phyloP scores from a whole-genome alignment of 2,888 invertebrate species.

The Eucera pruinosa region DNA sequence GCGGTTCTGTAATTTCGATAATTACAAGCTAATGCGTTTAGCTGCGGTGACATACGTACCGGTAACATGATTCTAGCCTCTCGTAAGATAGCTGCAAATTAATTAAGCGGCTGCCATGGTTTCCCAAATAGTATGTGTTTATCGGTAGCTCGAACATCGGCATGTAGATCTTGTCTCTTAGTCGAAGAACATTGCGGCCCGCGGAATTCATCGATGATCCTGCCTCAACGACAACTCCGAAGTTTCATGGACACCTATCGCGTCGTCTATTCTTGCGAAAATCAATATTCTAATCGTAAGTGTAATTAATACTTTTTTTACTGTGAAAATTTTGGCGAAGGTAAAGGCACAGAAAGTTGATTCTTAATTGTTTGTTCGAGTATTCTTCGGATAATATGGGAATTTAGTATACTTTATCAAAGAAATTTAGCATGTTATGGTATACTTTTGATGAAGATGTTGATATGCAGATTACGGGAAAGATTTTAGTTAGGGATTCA shows the following conservation, averaged over 20 bases:
- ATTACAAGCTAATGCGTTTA: slow-evolving; percentile 79
- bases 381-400: too few relatives aligned
- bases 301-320: too few relatives aligned
- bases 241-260: slow-evolving; percentile 10
- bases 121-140: slow-evolving; percentile 56
- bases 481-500: too few relatives aligned
- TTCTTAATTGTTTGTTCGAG: too few relatives aligned
- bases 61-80: slow-evolving; percentile 69
- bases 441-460: too few relatives aligned
- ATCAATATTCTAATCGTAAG: neutral
- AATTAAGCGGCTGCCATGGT: slow-evolving; percentile 72
- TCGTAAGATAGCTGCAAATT: slow-evolving; percentile 77
- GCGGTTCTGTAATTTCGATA: slow-evolving; percentile 78
- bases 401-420: too few relatives aligned
- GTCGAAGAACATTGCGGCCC: slow-evolving; percentile 43
- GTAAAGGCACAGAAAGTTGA: too few relatives aligned
- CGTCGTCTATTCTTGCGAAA: neutral
- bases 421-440: too few relatives aligned
- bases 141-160: slow-evolving; percentile 39
- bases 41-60: slow-evolving; percentile 72
- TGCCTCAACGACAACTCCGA: neutral
- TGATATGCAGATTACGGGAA: too few relatives aligned
- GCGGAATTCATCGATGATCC: slow-evolving; percentile 24
- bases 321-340: too few relatives aligned
- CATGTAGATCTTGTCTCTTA: slow-evolving; percentile 52